phyloP scores from a whole-genome alignment of 2,888 invertebrate species.

The Gibbula magus region DNA sequence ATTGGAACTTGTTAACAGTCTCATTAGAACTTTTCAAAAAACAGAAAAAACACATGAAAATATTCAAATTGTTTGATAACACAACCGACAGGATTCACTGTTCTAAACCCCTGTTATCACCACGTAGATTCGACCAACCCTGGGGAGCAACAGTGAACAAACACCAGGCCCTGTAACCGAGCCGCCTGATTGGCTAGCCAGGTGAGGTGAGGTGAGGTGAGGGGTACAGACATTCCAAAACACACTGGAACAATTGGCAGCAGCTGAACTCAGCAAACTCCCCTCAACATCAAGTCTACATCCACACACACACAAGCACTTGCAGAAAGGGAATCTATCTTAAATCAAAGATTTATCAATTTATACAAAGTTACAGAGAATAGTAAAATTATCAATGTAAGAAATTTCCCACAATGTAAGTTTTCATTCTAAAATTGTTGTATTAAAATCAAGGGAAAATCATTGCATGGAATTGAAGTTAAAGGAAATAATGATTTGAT shows the following conservation, averaged over 20 bases:
- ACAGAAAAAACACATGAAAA: conserved; percentile 1
- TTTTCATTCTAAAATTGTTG: too few relatives aligned
- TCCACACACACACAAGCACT: conserved; percentile 8
- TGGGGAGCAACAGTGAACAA: neutral
- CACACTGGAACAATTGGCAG: neutral
- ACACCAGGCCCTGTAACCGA: neutral
- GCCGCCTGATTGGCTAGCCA: neutral
- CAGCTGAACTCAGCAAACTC: conserved; percentile 6
- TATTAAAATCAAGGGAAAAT: too few relatives aligned
- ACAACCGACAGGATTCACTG: conserved; percentile 10
- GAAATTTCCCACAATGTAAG: too few relatives aligned
- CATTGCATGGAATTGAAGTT: too few relatives aligned
- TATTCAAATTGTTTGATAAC: conserved; percentile 10
- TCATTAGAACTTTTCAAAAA: conserved; percentile 12
- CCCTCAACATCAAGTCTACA: neutral
- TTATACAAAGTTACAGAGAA: too few relatives aligned
- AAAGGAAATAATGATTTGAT: too few relatives aligned
- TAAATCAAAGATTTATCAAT: too few relatives aligned
- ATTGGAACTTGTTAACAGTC: conserved; percentile 8
- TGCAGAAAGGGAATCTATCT: too few relatives aligned
- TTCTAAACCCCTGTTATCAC: conserved; percentile 16
- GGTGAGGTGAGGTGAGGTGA: neutral
- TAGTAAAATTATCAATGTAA: too few relatives aligned
- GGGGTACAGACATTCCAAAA: neutral
- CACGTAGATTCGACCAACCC: neutral